phyloP scores from a whole-genome alignment of 2,797 vertebrate genomes.

The Spinus olivaceus region DNA sequence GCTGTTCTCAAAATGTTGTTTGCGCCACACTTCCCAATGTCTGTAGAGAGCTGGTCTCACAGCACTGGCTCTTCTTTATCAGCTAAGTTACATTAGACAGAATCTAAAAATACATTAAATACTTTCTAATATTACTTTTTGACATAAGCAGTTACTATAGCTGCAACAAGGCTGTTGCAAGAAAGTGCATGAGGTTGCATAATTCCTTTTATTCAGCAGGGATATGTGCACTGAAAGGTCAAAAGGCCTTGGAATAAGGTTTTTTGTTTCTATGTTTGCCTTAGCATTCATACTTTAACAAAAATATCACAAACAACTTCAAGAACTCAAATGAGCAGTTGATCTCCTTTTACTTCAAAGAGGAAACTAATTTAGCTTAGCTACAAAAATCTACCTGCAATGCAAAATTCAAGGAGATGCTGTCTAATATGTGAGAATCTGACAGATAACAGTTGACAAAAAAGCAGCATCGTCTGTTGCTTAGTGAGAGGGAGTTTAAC shows the following conservation, averaged over 20 bases:
- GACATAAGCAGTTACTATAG: slow-evolving; percentile 20
- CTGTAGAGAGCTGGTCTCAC: not conserved
- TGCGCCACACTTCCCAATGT: not conserved
- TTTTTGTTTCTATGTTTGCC: not conserved
- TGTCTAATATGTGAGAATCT: not conserved
- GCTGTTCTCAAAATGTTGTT: not conserved
- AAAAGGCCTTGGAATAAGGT: not conserved
- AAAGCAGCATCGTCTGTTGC: not conserved
- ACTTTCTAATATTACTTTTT: slow-evolving; percentile 44
- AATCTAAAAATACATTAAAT: slow-evolving; percentile 55
- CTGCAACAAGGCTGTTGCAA: not conserved
- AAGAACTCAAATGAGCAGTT: not conserved
- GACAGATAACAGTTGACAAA: not conserved
- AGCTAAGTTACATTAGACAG: slow-evolving; percentile 26
- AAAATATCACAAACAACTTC: not conserved
- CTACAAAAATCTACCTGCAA: not conserved
- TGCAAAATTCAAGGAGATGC: not conserved
- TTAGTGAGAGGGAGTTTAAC: not conserved
- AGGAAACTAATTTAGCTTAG: not conserved
- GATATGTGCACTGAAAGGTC: not conserved
- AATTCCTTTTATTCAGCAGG: not conserved
- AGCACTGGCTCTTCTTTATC: not conserved
- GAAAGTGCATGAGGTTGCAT: not conserved
- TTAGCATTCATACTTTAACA: not conserved
- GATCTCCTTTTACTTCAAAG: not conserved